Evolutionary conservation across 1,140 invertebrate genomes (phyloP).

Genomic region (Anadara kagoshimensis): DNA sequence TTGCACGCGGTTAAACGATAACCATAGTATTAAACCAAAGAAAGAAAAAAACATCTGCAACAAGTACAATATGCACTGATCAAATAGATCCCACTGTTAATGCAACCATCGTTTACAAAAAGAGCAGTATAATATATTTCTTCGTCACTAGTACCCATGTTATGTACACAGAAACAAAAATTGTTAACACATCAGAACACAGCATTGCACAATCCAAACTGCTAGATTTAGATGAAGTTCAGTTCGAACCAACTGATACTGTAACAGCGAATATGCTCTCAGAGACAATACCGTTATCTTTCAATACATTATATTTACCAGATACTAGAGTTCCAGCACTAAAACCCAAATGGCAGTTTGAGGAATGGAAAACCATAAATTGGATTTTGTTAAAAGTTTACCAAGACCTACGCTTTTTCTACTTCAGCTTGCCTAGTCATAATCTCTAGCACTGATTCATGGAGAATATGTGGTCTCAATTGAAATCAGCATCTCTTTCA

Average conservation of each 20-base stretch:
- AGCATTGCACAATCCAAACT: too few relatives aligned
- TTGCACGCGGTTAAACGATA: background rate
- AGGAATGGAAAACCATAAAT: conserved; percentile 23
- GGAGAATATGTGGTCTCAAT: conserved; percentile 4
- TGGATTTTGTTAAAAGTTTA: conserved; percentile 26
- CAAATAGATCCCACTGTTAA: too few relatives aligned
- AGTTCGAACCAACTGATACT: too few relatives aligned
- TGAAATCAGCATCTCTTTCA: conserved; percentile 21
- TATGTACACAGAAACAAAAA: too few relatives aligned
- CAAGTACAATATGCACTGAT: too few relatives aligned
- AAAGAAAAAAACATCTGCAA: conserved; percentile 5
- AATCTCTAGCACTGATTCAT: conserved; percentile 3
- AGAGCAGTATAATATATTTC: too few relatives aligned
- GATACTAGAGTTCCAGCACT: conserved; percentile 12
- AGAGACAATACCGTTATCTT: background rate
- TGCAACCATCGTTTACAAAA: too few relatives aligned
- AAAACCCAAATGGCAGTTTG: conserved; percentile 3
- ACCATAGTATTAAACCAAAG: too few relatives aligned
- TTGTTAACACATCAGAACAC: too few relatives aligned
- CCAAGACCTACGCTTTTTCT: conserved; percentile 11
- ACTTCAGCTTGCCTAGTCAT: conserved; percentile 10
- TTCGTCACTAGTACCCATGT: too few relatives aligned
- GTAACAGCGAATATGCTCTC: background rate
- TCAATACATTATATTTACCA: too few relatives aligned
- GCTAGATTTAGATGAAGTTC: too few relatives aligned